Evolutionary conservation across 2,888 invertebrate species (phyloP), one percentile per base, ranked within the genome.

Genomic region (Spatulosminthurus flaviceps): DNA sequence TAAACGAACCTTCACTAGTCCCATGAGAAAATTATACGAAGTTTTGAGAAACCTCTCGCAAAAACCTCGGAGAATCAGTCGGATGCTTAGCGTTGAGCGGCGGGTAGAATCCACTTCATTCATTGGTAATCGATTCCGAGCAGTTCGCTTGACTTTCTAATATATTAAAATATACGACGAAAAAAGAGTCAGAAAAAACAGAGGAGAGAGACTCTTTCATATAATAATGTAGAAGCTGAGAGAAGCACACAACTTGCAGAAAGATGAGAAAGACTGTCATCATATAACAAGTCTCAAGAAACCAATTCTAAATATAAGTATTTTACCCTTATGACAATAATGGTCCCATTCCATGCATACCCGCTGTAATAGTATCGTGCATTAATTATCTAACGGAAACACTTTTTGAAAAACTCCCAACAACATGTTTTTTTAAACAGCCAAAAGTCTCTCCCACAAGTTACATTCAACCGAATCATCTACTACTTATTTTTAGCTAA

Each of bases 1-100:
- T 89, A 71, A 24, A 41, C 92, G 91, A 86, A 94, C 93, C 88
- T 94, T 94, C 16, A 95, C 94, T 87, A 93, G 91, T 86, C 92
- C 91, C 94, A 98, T 97, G 78, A 98, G 89, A 24, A 93, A 92
- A 88, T 98, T 98, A 89, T 97, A 99, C 76, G 95, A 93, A 73
- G 94, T 95, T 87, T 94, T 94, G 81, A 98, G 88, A 87, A 98
- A 95, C 89, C 97, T 95, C 82, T 94, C 92, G 88, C 97, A 97
- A 89, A 98, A 98, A 86, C 97, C 96, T 88, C 96, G 96, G 80
- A 97, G 90, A 88, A 96, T 94, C 84, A 97, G 90, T 85, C 97
- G 88, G 74, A 98, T 93, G 86, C 94, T 94, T 51, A 51, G 92
- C 16, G 96, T 95, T 77, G 98, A 97, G 82, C 94, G 90, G 29